A percentile compares a stretch with the other conserved stretches of the same genome.
Conservation (phyloP, 2,888 invertebrate species). For the Cryptosula pallasiana region DNA sequence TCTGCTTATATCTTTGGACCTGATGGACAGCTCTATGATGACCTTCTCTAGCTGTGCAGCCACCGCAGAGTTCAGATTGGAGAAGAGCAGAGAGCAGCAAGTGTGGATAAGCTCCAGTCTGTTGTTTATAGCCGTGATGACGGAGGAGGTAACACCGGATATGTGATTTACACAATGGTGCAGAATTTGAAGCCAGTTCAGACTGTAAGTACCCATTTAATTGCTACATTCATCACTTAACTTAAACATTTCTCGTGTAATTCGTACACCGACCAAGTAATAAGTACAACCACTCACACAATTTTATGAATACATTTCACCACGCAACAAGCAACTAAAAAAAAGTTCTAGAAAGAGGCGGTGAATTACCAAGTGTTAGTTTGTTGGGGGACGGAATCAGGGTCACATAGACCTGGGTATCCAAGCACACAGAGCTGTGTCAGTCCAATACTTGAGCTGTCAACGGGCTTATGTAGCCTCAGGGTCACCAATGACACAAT, state of each 20-base stretch:
- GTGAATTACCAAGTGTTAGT: conserved; percentile 44
- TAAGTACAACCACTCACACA: too few species aligned
- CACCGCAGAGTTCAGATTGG: conserved; percentile 38
- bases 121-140: conserved; percentile 60
- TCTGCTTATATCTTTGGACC: conserved; percentile 58
- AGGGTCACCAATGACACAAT: conserved; percentile 76
- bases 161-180: conserved; percentile 66
- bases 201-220: conserved; percentile 54
- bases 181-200: conserved; percentile 77
- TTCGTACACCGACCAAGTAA: too few species aligned
- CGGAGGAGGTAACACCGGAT: conserved; percentile 35
- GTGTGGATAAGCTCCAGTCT: conserved; percentile 66
- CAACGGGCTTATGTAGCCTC: conserved; percentile 74
- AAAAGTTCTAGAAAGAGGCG: too few species aligned
- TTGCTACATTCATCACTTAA: too few species aligned
- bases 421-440: conserved; percentile 80
- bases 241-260: too few species aligned
- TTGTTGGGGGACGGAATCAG: conserved; percentile 45
- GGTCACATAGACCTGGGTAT: conserved; percentile 74
- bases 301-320: too few species aligned
- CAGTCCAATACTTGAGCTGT: conserved; percentile 82
- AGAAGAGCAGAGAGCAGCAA: conserved; percentile 67
- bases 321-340: too few species aligned
- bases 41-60: conserved; percentile 40
- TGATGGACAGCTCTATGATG: conserved; percentile 65